Base-by-base conservation (phyloP, 2,797 vertebrate species). In the Sebastes taczanowskii region DNA sequence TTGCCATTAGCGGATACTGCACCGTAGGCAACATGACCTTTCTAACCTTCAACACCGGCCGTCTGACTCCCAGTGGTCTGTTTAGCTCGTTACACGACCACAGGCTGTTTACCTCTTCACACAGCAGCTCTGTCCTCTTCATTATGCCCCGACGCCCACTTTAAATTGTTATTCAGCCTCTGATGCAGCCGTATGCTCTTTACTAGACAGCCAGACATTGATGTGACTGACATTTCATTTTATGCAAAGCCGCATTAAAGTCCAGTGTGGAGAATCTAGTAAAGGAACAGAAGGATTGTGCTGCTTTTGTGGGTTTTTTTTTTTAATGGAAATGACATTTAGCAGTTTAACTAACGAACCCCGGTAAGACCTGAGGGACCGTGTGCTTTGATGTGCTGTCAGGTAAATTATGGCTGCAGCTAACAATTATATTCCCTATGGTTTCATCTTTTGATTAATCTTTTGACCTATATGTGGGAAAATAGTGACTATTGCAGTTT, bases 1-100 rank as follows among this genome's bases (percentile, higher is more conserved):
- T 94, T 88, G 89, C 88, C 93, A 94, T 94, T 94, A 94, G 86
- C 86, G 52, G 88, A 92, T 88, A 81, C 67, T 92, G 94, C 91
- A 87, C 81, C 53, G 78, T 85, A 66, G 86, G 87, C 92, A 90
- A 81, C 80, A 65, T 83, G 94, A 93, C 93, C 94, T 88, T 84
- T 84, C 77, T 85, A 84, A 91, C 94, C 94, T 94, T 91, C 89
- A 92, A 18, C 87, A 25, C 76, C 7, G 65, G 42, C 81, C 18
- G 81, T 73, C 85, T 83, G 88, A 82, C 90, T 93, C 91, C 89
- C 89, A 71, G 80, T 16, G 62, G 89, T 80, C 89, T 79, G 81
- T 90, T 92, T 91, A 93, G 64, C 83, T 81, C 70, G 56, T 90
- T 84, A 83, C 58, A 25, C 30, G 2, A 74, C 81, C 52, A 60